Evolutionary conservation across 2,888 invertebrate genomes (phyloP).

Genomic region (Drosophila affinis): DNA sequence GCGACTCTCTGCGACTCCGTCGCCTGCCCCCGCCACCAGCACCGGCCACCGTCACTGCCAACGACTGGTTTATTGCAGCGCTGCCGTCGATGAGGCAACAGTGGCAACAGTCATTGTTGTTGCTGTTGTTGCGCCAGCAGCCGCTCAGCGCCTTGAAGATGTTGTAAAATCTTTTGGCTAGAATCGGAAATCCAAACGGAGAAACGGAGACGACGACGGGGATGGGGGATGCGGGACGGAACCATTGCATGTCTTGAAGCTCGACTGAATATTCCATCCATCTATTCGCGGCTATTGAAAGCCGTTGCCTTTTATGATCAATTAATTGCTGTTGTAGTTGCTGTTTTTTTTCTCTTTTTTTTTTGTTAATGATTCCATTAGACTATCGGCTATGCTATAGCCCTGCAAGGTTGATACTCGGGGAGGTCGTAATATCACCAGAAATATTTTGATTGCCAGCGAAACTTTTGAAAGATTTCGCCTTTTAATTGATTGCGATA

Average conservation of each 20-base stretch:
- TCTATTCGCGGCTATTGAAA: slow-evolving; percentile 42
- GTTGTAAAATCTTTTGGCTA: slow-evolving; percentile 72
- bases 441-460: slow-evolving; percentile 29
- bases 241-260: slow-evolving; percentile 71
- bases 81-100: slow-evolving; percentile 71
- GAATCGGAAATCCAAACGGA: slow-evolving; percentile 69
- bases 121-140: slow-evolving; percentile 3
- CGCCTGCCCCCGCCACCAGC: slow-evolving; percentile 5
- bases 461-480: slow-evolving; percentile 12
- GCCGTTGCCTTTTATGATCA: slow-evolving; percentile 60
- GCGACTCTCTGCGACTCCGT: slow-evolving; percentile 44
- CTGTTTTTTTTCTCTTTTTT: not conserved
- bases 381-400: slow-evolving; percentile 5
- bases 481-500: not conserved
- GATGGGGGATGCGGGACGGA: not conserved
- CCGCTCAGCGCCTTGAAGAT: slow-evolving; percentile 38
- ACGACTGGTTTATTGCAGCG: slow-evolving; percentile 76
- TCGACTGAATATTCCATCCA: slow-evolving; percentile 67
- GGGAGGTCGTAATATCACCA: slow-evolving; percentile 24
- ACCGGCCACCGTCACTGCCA: slow-evolving; percentile 26
- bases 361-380: slow-evolving; percentile 37
- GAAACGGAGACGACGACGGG: slow-evolving; percentile 31
- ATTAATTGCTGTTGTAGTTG: slow-evolving; percentile 46
- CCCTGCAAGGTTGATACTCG: slow-evolving; percentile 21
- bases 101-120: slow-evolving; percentile 37